phyloP scores from a whole-genome alignment of 2,797 vertebrate species.

The Mormyrops boulengeri region DNA sequence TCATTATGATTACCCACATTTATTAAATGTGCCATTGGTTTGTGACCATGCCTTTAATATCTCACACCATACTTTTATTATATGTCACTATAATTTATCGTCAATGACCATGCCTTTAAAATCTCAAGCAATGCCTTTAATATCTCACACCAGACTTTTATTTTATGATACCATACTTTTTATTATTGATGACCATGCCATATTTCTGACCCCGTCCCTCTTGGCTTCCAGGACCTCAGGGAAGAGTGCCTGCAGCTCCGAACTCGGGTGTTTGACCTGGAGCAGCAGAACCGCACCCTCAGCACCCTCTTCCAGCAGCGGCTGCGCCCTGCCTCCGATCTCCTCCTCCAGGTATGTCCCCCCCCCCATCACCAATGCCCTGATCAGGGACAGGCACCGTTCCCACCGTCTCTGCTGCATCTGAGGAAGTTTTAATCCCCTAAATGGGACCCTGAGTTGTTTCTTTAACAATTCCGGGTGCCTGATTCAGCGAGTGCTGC shows the following conservation, averaged over 20 bases:
- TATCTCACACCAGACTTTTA: neutral
- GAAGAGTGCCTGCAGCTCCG: slow-evolving; percentile 87
- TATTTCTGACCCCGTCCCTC: neutral
- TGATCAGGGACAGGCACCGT: neutral
- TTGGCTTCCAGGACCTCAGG: slow-evolving; percentile 69
- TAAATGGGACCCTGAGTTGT: neutral
- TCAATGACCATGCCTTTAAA: neutral
- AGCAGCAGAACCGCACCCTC: slow-evolving; percentile 82
- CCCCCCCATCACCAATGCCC: neutral
- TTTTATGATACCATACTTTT: neutral
- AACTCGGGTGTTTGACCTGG: slow-evolving; percentile 83
- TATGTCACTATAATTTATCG: neutral
- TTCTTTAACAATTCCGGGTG: neutral
- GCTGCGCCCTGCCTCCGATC: slow-evolving; percentile 76
- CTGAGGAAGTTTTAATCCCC: neutral
- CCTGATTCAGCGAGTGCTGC: neutral
- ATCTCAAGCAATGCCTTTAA: neutral
- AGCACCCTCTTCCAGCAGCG: slow-evolving; percentile 80
- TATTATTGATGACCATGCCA: neutral
- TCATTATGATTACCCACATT: neutral
- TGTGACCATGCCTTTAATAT: neutral
- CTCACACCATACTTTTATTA: neutral
- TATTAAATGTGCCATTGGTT: neutral
- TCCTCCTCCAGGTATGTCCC: slow-evolving; percentile 77
- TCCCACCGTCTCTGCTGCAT: neutral